These are phyloP conservation scores for Takifugu flavidus DNA, from an alignment of 2,113 vertebrate species.

Conservation along the genomic window DNA sequence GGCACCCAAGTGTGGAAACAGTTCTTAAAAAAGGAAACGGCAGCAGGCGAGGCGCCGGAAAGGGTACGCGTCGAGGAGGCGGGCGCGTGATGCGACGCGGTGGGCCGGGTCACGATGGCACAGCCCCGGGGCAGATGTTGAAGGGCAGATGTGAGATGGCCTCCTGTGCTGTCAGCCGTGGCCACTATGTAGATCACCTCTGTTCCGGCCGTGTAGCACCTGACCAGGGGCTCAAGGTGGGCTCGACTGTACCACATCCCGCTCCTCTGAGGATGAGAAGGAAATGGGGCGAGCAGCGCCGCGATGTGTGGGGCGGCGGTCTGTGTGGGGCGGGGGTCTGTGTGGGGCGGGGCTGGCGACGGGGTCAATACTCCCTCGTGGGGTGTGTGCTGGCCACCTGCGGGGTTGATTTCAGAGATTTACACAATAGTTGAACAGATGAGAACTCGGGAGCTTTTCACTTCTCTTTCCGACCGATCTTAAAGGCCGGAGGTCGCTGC, in stretches of 20 bases:
- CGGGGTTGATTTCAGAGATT: slow-evolving; percentile 34
- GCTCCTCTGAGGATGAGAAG: slow-evolving; percentile 38
- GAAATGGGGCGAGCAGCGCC: not conserved
- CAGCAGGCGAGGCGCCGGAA: slow-evolving; percentile 43
- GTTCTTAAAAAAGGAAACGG: slow-evolving; percentile 39
- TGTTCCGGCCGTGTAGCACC: slow-evolving; percentile 34
- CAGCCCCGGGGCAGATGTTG: slow-evolving; percentile 38
- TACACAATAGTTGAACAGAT: slow-evolving; percentile 25
- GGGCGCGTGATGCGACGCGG: slow-evolving; percentile 48
- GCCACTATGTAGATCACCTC: slow-evolving; percentile 60
- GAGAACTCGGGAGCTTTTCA: slow-evolving; percentile 30
- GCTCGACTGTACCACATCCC: slow-evolving; percentile 44
- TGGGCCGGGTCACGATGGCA: slow-evolving; percentile 40
- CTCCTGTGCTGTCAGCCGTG: slow-evolving; percentile 40
- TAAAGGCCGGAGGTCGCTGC: slow-evolving; percentile 28
- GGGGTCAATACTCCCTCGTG: too few species aligned
- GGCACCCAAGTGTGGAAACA: slow-evolving; percentile 45
- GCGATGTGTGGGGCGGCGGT: not conserved
- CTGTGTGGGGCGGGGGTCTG: slow-evolving; percentile 14
- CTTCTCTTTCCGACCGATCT: slow-evolving; percentile 27
- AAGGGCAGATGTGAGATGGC: slow-evolving; percentile 48
- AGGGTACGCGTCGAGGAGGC: slow-evolving; percentile 50
- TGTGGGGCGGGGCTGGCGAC: slow-evolving; percentile 1
- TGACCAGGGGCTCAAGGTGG: slow-evolving; percentile 38
- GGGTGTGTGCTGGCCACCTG: slow-evolving; percentile 1